A percentile compares a stretch with the other conserved stretches of the same genome.
Conservation (phyloP, 2,888 invertebrate genomes). For the Tolmerus cingulatus region DNA sequence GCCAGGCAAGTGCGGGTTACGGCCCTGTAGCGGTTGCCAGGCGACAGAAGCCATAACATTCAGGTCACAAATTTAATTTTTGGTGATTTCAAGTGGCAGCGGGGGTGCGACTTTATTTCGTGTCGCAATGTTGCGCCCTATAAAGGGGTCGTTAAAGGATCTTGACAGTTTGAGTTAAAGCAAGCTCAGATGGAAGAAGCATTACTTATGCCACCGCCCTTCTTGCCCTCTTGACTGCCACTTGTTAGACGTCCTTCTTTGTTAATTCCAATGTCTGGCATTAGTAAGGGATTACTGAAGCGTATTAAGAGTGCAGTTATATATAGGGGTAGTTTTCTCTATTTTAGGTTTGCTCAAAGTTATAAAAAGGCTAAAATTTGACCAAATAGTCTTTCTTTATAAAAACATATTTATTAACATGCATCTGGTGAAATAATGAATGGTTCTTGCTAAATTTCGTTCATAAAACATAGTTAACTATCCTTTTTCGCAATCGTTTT, state of each 20-base stretch:
- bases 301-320: background rate
- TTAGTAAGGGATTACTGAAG: background rate
- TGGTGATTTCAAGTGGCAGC: background rate
- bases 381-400: too few relatives aligned
- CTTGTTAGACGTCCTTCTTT: background rate
- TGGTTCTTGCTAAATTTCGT: too few relatives aligned
- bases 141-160: background rate
- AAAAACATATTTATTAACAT: too few relatives aligned
- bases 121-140: background rate
- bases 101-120: background rate
- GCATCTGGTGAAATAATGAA: too few relatives aligned
- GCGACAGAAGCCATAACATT: background rate
- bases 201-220: background rate
- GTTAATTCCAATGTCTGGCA: background rate
- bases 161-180: background rate
- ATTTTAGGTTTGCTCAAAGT: background rate
- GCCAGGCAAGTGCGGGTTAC: background rate
- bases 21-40: background rate
- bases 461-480: too few relatives aligned
- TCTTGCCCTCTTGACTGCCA: background rate
- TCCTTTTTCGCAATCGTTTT: too few relatives aligned
- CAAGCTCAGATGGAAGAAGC: background rate
- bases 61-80: background rate
- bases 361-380: too few relatives aligned
- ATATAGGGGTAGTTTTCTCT: background rate